Conservation (phyloP, 2,113 vertebrate genomes). For the Trematocara marginatum region DNA sequence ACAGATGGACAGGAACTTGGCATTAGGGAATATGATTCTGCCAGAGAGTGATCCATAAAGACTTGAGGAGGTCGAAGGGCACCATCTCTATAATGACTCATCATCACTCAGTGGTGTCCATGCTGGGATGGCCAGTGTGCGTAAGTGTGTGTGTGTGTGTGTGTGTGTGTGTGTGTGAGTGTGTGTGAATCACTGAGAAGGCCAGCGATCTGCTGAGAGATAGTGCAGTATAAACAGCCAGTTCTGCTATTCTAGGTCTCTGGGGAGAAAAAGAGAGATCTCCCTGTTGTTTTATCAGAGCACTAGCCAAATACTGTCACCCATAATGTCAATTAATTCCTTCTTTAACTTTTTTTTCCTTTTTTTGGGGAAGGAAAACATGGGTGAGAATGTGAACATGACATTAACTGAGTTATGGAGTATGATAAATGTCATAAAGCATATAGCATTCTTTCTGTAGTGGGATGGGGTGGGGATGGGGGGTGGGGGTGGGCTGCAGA, state of each 20-base stretch:
- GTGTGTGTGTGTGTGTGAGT: conserved; percentile 26
- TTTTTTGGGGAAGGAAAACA: conserved; percentile 9
- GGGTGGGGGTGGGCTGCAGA: background rate
- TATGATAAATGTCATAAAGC: conserved; percentile 46
- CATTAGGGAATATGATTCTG: conserved; percentile 65
- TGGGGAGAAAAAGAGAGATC: conserved; percentile 31
- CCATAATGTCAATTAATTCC: conserved; percentile 44
- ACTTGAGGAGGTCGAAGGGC: conserved; percentile 57
- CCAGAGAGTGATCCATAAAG: conserved; percentile 68
- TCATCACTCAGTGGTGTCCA: conserved; percentile 68
- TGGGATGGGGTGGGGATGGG: background rate
- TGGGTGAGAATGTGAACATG: conserved; percentile 39
- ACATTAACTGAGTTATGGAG: conserved; percentile 60
- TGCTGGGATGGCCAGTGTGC: conserved; percentile 18
- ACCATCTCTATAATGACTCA: conserved; percentile 64
- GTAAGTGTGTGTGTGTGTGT: conserved; percentile 4
- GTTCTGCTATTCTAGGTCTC: conserved; percentile 39
- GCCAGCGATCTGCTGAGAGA: conserved; percentile 62
- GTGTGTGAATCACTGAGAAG: conserved; percentile 21
- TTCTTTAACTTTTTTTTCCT: conserved; percentile 13
- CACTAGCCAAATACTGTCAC: conserved; percentile 52
- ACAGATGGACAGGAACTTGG: conserved; percentile 65
- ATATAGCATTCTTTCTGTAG: conserved; percentile 37
- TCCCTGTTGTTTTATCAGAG: conserved; percentile 58
- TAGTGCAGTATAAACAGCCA: conserved; percentile 55